Evolutionary conservation across 2,888 invertebrate species (phyloP), one percentile per base, ranked within the genome.

Genomic region (Rotaria macrura): DNA sequence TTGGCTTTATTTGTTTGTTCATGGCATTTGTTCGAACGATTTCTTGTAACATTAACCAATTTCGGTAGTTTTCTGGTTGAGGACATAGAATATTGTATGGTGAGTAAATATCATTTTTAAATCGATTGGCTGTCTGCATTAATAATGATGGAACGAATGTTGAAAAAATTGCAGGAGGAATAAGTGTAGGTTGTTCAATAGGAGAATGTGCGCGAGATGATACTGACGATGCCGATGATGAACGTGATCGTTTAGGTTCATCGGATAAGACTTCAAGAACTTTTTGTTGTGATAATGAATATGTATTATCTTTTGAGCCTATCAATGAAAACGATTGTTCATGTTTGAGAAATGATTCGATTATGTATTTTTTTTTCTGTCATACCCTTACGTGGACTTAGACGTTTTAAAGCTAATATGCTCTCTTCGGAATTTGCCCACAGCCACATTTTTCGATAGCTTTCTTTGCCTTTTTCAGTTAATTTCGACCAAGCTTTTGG

Each of bases 401-500:
- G 94, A 88, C 96, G 95, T 92, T 99, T 98, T 91, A 99, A 94
- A 89, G 97, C 94, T 93, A 96, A 93, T 89, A 99, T 95, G 89
- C 98, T 97, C 89, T 95, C 94, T 90, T 97, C 97, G 92, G 98
- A 98, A 91, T 95, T 95, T 88, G 97, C 96, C 99, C 99, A 99
- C 89, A 96, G 96, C 92, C 97, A 96, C 96, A 99, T 99, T 92
- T 98, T 97, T 90, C 99, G 93, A 92, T 99, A 99, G 89, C 97
- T 97, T 92, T 99, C 99, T 86, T 98, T 93, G 55, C 99, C 99
- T 91, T 99, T 99, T 92, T 99, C 99, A 87, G 99, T 99, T 90
- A 99, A 93, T 92, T 98, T 98, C 92, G 97, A 97, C 99, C 99
- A 99, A 25, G 97, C 97, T 91, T 99, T 97, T 85, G 99, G 99